These are phyloP conservation scores for Lamprotornis superbus DNA, from an alignment of 2,113 vertebrate species.

Conservation along the genomic window DNA sequence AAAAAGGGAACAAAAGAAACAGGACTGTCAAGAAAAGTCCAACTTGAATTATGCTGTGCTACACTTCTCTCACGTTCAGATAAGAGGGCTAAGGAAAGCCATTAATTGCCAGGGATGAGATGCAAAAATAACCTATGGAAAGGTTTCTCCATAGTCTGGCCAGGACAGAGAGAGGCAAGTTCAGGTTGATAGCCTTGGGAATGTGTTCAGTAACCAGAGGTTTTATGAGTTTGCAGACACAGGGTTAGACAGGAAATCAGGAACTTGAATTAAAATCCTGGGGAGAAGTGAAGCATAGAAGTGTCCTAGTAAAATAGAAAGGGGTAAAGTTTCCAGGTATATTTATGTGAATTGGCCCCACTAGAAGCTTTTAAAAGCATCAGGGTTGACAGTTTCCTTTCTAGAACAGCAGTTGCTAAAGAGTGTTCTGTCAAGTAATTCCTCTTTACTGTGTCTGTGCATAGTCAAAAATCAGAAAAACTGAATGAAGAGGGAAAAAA, in stretches of 20 bases:
- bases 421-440: neutral
- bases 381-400: neutral
- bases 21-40: neutral
- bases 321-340: neutral
- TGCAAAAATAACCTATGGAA: neutral
- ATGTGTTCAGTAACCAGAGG: neutral
- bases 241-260: neutral
- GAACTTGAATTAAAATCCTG: neutral
- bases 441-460: neutral
- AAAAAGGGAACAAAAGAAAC: neutral
- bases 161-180: neutral
- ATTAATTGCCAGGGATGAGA: neutral
- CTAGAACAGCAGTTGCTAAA: neutral
- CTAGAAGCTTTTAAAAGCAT: neutral
- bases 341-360: neutral
- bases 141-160: neutral
- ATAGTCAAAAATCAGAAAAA: neutral
- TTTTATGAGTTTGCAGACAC: neutral
- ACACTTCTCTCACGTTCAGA: fast-evolving
- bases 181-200: neutral
- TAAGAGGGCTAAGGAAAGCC: neutral
- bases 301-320: neutral
- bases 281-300: neutral
- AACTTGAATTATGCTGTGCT: neutral
- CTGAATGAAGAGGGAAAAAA: neutral